Evolutionary conservation across 2,797 vertebrate species (phyloP), one percentile per base, ranked within the genome.

Genomic region (Neomorphus geoffroyi): DNA sequence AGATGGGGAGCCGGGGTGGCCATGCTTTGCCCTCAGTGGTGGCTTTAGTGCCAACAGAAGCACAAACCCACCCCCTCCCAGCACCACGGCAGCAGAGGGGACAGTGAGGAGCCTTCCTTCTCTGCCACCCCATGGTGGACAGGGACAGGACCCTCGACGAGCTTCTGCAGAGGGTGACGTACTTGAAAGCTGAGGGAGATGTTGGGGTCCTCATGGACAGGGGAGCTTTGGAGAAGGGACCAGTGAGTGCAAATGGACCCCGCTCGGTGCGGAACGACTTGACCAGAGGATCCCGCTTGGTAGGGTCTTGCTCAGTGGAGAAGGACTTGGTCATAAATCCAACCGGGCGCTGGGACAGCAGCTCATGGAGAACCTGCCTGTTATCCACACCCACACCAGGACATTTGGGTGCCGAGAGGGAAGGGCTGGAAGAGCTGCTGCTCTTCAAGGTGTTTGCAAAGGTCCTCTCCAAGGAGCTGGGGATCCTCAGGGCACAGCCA

Each of bases 351-450:
- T 33, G 24, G 43, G 16, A 27, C 11, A 3, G 64, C 21, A 2
- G 22, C 28, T 66, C 60, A 0, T 0, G 13, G 41, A 11, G 17
- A 33, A 6, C 18, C 41, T 37, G 0, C 28, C 51, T 4, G 2
- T 0, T 9, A 4, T 1, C 4, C 14, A 2, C 79, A 8, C 0
- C 33, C 35, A 1, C 4, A 4, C 15, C 6, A 6, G 14, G 48
- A 6, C 11, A 13, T 1, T 2, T 7, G 13, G 23, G 37, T 3
- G 10, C 0, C 13, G 60, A 12, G 23, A 33, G 53, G 32, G 43
- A 4, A 0, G 7, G 37, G 26, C 2, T 7, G 67, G 9, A 19
- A 7, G 3, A 1, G 27, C 32, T 7, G 0, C 48, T 19, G 6
- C 7, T 43, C 54, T 22, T 4, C 5, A 13, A 41, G 1, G 2